A percentile compares a stretch with the other conserved stretches of the same genome.
Conservation (phyloP, 2,888 invertebrate genomes). For the Brachylomia viminalis region DNA sequence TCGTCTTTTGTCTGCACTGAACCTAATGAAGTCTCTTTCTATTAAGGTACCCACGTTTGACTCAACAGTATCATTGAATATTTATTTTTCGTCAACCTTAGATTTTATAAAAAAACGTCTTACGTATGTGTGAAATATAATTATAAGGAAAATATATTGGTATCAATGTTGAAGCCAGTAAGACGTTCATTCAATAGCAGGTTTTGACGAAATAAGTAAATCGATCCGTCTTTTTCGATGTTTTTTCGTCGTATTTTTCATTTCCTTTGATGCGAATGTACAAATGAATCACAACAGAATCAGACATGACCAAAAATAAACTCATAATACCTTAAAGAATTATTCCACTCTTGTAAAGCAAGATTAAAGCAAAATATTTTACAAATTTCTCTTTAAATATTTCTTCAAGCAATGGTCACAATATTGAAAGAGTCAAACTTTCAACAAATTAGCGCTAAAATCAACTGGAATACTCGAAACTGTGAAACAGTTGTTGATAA, state of each 20-base stretch:
- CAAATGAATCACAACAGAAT: no score
- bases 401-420: not conserved
- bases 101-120: not conserved
- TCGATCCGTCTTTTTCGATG: not conserved
- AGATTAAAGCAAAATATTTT: not conserved
- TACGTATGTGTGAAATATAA: conserved; percentile 1
- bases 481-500: conserved; percentile 1
- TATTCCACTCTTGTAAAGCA: not conserved
- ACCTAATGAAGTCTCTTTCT: not conserved
- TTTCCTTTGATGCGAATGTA: not conserved
- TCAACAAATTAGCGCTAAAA: not conserved
- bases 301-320: not conserved
- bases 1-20: conserved; percentile 7
- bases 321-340: not conserved
- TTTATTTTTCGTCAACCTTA: conserved; percentile 10
- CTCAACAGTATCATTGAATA: not conserved
- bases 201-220: not conserved
- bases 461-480: not conserved
- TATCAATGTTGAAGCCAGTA: not conserved
- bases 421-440: not conserved
- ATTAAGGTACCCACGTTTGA: not conserved
- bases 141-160: not conserved
- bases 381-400: not conserved
- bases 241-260: not conserved
- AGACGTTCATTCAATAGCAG: not conserved